Base-by-base conservation (phyloP, 2,888 invertebrate genomes). In the Dasypolia templi region DNA sequence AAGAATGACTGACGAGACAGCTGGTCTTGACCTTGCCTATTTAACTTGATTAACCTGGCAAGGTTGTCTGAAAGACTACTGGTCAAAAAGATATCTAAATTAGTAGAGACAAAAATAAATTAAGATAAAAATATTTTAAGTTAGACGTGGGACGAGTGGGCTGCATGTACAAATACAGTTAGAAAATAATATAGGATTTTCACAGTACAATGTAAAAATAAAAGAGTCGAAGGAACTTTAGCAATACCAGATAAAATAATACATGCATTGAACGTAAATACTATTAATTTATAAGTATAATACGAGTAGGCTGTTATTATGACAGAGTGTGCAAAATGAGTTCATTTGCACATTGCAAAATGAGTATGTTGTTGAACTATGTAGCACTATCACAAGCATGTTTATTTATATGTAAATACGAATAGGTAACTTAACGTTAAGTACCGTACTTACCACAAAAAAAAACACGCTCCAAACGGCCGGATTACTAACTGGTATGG, bases 31-130 rank as follows among this genome's bases (percentile, higher is more conserved):
- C 51, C 65, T 61, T 77, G 55, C 14, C 22, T 17, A 46, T 63
- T 71, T 51, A 65, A 53, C 29, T 35, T 53, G 26, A 29, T 65
- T 59, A 53, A 66, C 11, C 22, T 58, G n/a, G 12, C 39, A 80
- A 82, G 67, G 77, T 64, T 55, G 42, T 77, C 51, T 65, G 42
- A 19, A n/a, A 42, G 49, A 58, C 35, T 64, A 56, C 46, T 71
- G 67, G 11, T 56, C 39, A 22, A 81, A 42, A 35, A 29, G 3
- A 61, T 70, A n/a, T 1, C 11, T 59, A 22, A 35, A 51, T 56
- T 5, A 26, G 22, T 19, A 35, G 17, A 42, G 49, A 71, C 49
- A 44, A 59, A n/a, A n/a, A n/a, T n/a, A n/a, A n/a, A n/a, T n/a
- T n/a, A n/a, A n/a, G n/a, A 49, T 55, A 2, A 35, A 14, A 29